A percentile compares a stretch with the other conserved stretches of the same genome.
These are phyloP conservation scores for Ischnus inquisitorius DNA, from an alignment of 2,888 invertebrate genomes.

Conservation along the genomic window DNA sequence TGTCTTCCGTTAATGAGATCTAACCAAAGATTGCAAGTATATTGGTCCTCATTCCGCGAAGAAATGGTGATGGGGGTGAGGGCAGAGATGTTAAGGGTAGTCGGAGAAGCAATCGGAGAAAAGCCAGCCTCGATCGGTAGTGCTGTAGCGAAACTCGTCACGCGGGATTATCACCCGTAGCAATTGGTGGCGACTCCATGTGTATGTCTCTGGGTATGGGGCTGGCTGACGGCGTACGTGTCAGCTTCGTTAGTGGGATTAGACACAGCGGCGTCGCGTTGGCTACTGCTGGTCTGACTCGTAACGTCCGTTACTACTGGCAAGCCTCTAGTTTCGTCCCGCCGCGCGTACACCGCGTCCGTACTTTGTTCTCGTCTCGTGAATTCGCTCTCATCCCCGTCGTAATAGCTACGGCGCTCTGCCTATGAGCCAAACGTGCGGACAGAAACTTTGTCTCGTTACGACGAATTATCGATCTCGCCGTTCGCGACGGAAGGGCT, in stretches of 20 bases:
- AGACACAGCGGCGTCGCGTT: constrained; percentile 66
- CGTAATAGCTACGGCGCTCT: neutral
- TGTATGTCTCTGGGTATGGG: neutral
- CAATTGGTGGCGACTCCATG: constrained; percentile 50
- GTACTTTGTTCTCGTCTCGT: constrained; percentile 21
- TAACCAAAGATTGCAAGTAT: neutral
- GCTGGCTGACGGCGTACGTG: constrained; percentile 55
- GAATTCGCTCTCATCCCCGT: constrained; percentile 8
- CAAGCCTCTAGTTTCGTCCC: constrained; percentile 2
- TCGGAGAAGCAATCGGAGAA: constrained; percentile 54
- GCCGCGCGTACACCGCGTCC: constrained; percentile 9
- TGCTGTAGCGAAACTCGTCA: constrained; percentile 52
- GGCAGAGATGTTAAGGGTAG: neutral
- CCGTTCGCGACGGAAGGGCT: constrained; percentile 7
- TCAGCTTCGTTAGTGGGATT: constrained; percentile 70
- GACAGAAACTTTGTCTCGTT: constrained; percentile 54
- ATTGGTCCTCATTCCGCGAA: neutral
- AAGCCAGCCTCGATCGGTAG: constrained; percentile 49
- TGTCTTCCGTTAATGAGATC: constrained; percentile 2
- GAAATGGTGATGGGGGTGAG: neutral
- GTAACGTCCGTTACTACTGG: constrained; percentile 63
- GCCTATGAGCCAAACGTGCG: neutral
- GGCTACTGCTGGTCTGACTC: constrained; percentile 58
- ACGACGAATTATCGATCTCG: constrained; percentile 68
- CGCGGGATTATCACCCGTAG: constrained; percentile 59